phyloP scores from a whole-genome alignment of 1,140 invertebrate genomes.

The Lasioglossum baleicum region DNA sequence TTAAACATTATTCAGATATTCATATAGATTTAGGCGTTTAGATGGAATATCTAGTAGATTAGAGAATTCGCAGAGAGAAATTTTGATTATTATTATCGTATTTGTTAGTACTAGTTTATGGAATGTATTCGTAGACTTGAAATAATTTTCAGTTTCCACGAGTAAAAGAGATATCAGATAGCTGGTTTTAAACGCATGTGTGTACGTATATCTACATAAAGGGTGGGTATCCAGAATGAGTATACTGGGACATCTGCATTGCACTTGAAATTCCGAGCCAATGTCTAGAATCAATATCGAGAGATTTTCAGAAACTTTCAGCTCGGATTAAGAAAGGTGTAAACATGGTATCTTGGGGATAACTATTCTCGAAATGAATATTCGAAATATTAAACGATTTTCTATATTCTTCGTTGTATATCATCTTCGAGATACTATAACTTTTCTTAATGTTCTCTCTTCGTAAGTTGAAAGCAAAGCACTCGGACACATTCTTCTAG shows the following conservation, averaged over 20 bases:
- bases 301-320: not conserved
- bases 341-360: not conserved
- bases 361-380: no score
- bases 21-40: no score
- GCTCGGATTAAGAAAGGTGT: not conserved
- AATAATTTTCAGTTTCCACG: not conserved
- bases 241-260: not conserved
- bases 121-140: no score
- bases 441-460: not conserved
- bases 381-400: not conserved
- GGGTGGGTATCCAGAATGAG: not conserved
- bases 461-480: conserved; percentile 7
- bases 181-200: not conserved
- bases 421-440: not conserved
- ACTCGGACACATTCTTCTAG: not conserved
- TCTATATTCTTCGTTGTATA: not conserved
- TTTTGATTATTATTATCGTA: no score
- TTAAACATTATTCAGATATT: no score
- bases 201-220: not conserved
- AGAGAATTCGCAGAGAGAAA: no score
- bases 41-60: no score
- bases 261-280: not conserved
- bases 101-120: no score
- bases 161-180: not conserved
- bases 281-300: not conserved